phyloP scores from a whole-genome alignment of 2,888 invertebrate species.

The Trissolcus brochymenae region DNA sequence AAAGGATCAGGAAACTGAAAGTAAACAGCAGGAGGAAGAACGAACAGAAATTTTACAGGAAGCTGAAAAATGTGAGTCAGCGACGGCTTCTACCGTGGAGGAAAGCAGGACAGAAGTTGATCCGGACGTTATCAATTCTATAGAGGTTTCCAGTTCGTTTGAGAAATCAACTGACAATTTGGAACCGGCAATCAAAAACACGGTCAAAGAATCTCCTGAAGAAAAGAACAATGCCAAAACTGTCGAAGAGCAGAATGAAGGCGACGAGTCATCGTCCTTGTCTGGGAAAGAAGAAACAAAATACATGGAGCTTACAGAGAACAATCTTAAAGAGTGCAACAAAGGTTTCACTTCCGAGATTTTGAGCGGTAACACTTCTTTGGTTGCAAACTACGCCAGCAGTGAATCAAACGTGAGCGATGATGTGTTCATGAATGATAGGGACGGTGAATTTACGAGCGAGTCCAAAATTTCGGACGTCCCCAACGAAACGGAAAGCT shows the following conservation, averaged over 20 bases:
- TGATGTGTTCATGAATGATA: constrained; percentile 56
- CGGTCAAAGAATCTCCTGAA: constrained; percentile 5
- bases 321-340: constrained; percentile 25
- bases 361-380: constrained; percentile 47
- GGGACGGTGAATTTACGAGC: constrained; percentile 37
- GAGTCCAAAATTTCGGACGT: background rate
- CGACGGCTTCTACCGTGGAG: constrained; percentile 33
- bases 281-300: constrained; percentile 36
- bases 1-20: no score
- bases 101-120: constrained; percentile 17
- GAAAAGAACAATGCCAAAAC: constrained; percentile 24
- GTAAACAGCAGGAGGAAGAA: no score
- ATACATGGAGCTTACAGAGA: constrained; percentile 3
- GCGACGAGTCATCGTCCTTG: constrained; percentile 38
- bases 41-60: background rate
- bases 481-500: background rate
- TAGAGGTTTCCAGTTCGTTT: constrained; percentile 61
- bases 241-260: constrained; percentile 34
- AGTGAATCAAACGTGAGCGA: constrained; percentile 65
- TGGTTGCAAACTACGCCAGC: constrained; percentile 65
- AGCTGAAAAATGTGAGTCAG: constrained; percentile 19
- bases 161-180: background rate
- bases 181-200: background rate
- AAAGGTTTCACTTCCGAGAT: constrained; percentile 33
- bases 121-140: constrained; percentile 54